These are phyloP conservation scores for Hydra vulgaris DNA, from an alignment of 30 jellyfish, hydroid and myxozoan genomes.

Conservation along the genomic window DNA sequence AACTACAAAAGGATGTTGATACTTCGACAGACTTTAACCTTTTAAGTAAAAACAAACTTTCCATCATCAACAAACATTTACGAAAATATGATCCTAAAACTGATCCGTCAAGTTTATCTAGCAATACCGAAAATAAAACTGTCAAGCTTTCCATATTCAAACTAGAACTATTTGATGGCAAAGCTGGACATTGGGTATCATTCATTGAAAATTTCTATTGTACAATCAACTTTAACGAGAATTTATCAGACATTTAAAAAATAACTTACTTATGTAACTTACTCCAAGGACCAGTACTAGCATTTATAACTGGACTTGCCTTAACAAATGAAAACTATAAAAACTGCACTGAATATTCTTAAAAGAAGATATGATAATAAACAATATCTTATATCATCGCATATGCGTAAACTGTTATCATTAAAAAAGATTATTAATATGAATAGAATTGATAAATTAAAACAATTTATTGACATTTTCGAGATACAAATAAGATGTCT, in stretches of 20 bases:
- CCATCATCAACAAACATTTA: background rate
- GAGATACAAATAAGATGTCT: constrained; percentile 48
- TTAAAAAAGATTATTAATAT: constrained; percentile 24
- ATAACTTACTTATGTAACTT: constrained; percentile 33
- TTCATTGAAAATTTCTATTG: constrained; percentile 54
- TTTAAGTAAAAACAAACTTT: background rate
- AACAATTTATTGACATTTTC: constrained; percentile 27
- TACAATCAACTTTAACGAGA: constrained; percentile 37
- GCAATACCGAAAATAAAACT: background rate
- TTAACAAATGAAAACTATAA: constrained; percentile 31
- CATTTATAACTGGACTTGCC: constrained; percentile 28
- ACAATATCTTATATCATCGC: constrained; percentile 36
- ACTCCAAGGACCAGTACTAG: constrained; percentile 41
- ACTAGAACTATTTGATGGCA: constrained; percentile 23
- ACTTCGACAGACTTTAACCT: background rate
- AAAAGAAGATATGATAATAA: constrained; percentile 28
- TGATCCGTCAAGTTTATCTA: background rate
- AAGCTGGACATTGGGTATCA: constrained; percentile 23
- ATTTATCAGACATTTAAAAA: constrained; percentile 23
- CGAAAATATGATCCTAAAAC: background rate
- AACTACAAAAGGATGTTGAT: background rate
- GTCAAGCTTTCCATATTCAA: constrained; percentile 29
- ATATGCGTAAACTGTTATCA: constrained; percentile 42
- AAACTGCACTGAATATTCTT: constrained; percentile 28
- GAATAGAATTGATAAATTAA: background rate